Conservation (phyloP, 2,797 vertebrate genomes). For the Coregonus ussuriensis region DNA sequence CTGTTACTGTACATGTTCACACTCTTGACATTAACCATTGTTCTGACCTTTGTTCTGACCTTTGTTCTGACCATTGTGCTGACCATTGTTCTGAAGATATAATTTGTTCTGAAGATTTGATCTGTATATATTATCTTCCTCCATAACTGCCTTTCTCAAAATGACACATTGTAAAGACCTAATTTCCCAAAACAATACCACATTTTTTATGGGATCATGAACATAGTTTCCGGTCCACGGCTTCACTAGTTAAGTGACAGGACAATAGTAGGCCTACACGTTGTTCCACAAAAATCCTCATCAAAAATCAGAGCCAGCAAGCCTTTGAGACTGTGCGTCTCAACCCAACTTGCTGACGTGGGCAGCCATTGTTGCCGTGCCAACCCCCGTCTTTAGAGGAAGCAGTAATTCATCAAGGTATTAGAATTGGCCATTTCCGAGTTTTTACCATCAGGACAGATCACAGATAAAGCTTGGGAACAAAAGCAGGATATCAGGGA, state of each 20-base stretch:
- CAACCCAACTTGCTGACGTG: slow-evolving; percentile 60
- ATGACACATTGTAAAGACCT: slow-evolving; percentile 1
- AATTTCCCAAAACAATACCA: neutral
- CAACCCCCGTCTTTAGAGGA: slow-evolving; percentile 62
- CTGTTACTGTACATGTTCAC: no score
- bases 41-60: neutral
- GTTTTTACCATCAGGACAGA: slow-evolving; percentile 36
- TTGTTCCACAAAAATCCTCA: slow-evolving; percentile 31
- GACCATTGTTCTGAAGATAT: neutral
- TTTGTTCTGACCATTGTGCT: neutral
- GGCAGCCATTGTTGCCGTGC: slow-evolving; percentile 59
- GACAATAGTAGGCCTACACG: slow-evolving; percentile 51
- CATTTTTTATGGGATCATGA: slow-evolving; percentile 64
- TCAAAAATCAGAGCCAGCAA: neutral
- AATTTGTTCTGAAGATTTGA: no score
- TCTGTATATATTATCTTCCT: neutral
- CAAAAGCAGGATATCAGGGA: slow-evolving; percentile 66
- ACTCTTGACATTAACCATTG: neutral
- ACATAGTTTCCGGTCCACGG: slow-evolving; percentile 46
- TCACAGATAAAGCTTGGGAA: slow-evolving; percentile 50
- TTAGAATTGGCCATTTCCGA: slow-evolving; percentile 48
- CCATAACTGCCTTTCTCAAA: neutral
- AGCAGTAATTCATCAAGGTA: slow-evolving; percentile 67
- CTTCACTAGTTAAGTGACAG: slow-evolving; percentile 15
- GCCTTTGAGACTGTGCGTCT: slow-evolving; percentile 61